Conservation (phyloP, 64 coral and sea anemone species). For the Dendrophyllia cribrosa region DNA sequence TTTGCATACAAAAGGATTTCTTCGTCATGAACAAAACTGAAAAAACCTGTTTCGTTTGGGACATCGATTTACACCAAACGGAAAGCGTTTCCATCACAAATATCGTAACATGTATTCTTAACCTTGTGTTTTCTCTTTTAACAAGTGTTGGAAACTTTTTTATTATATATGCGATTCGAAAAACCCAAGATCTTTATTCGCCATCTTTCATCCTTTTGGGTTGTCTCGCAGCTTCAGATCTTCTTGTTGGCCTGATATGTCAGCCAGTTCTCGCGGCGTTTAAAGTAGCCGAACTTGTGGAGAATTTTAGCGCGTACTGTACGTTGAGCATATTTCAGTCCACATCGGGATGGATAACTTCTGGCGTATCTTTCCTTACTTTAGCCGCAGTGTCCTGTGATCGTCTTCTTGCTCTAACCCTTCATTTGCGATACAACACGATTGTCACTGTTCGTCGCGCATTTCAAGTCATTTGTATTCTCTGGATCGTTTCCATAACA, state of each 20-base stretch:
- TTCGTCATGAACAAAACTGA: neutral
- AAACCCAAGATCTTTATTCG: conserved; percentile 8
- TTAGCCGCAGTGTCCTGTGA: conserved; percentile 43
- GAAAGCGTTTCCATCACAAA: neutral
- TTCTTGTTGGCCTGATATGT: conserved; percentile 53
- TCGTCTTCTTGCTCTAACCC: conserved; percentile 44
- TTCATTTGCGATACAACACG: conserved; percentile 44
- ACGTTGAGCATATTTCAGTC: conserved; percentile 18
- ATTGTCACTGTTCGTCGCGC: conserved; percentile 36
- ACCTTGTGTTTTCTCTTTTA: neutral
- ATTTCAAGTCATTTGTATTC: neutral
- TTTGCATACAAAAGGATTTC: neutral
- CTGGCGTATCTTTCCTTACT: conserved; percentile 39
- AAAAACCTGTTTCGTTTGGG: neutral
- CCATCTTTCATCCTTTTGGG: conserved; percentile 51
- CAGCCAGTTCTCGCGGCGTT: conserved; percentile 42
- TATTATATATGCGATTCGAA: neutral
- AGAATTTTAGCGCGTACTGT: conserved; percentile 33
- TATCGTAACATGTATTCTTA: neutral
- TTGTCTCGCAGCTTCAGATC: conserved; percentile 50
- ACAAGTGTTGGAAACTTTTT: neutral
- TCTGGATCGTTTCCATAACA: conserved; percentile 56
- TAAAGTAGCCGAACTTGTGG: conserved; percentile 43
- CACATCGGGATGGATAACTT: conserved; percentile 28
- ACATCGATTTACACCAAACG: neutral